Base-by-base conservation (phyloP, 2,888 invertebrate genomes). In the Cerastis rubricosa region DNA sequence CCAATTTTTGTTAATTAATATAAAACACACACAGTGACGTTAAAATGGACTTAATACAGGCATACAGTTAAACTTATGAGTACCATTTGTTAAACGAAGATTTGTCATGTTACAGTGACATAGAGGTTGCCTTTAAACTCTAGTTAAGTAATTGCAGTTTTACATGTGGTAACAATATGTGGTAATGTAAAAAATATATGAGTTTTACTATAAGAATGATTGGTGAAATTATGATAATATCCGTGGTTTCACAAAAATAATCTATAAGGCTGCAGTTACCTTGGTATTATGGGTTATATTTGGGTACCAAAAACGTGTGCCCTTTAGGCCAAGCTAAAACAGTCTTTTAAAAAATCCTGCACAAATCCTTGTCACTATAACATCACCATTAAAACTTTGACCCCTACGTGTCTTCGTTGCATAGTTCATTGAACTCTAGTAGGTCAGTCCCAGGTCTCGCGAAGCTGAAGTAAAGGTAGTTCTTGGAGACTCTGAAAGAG, bases 401-500 rank as follows among this genome's bases (percentile, higher is more conserved):
- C 0, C 63, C 22, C 43, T 88, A 68, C 6, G 17, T 64, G 9
- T 91, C 90, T 54, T 92, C 90, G 47, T 88, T 84, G 35, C 89
- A 94, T 17, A 95, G 91, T 85, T 92, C 93, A 65, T 88, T 90
- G 84, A 92, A 95, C 85, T 95, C 95, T 17, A 90, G 63, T 4
- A 95, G 76, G 49, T 95, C 95, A 0, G 93, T 91, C 6, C 85
- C 87, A 1, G 94, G 92, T 76, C 89, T 92, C 0, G 94, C 95
- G 8, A 95, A 92, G 85, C 92, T 94, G 76, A 94, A 90, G 78
- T 95, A 94, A 0, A 95, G 84, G 74, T 86, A 94, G 85, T 95
- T 95, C 74, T 90, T 94, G 17, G 95, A 95, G 0, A 94, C 94
- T 61, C 96, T 89, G 78, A 95, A 95, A 2, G 95, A 94, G 0